Conservation (phyloP, 2,797 vertebrate genomes). For the Microctenopoma lineatum region DNA sequence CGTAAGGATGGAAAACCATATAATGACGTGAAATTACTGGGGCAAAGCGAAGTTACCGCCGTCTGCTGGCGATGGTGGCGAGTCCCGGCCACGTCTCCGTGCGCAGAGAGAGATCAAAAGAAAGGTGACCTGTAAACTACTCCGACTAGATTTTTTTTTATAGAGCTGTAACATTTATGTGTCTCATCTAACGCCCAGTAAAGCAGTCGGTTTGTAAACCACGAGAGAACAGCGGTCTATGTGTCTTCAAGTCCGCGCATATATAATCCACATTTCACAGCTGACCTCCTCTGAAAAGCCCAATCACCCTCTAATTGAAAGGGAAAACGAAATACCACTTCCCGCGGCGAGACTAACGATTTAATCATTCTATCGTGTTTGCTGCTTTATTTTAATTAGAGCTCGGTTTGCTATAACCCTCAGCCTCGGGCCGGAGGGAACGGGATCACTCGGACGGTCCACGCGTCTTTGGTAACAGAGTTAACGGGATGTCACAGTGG, state of each 20-base stretch:
- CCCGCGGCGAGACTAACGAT: constrained; percentile 96
- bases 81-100: constrained; percentile 5
- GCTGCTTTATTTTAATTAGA: constrained; percentile 92
- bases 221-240: constrained; percentile 18
- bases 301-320: constrained; percentile 99
- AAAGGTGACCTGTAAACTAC: constrained; percentile 17
- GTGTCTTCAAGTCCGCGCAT: constrained; percentile 79
- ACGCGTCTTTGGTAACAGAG: constrained; percentile 90
- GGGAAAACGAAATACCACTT: constrained; percentile 95
- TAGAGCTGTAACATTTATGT: neutral
- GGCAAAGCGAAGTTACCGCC: constrained; percentile 85
- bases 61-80: constrained; percentile 86
- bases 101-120: neutral
- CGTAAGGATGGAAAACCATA: constrained; percentile 40
- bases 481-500: constrained; percentile 85
- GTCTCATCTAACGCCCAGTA: constrained; percentile 17
- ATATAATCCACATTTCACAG: constrained; percentile 99
- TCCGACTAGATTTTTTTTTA: neutral
- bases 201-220: constrained; percentile 18
- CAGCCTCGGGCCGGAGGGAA: constrained; percentile 89
- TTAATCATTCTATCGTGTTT: constrained; percentile 96
- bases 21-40: constrained; percentile 48
- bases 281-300: constrained; percentile 98
- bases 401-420: constrained; percentile 86
- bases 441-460: constrained; percentile 91